phyloP scores from a whole-genome alignment of 2,113 vertebrate species.

The Puffinus mauretanicus region DNA sequence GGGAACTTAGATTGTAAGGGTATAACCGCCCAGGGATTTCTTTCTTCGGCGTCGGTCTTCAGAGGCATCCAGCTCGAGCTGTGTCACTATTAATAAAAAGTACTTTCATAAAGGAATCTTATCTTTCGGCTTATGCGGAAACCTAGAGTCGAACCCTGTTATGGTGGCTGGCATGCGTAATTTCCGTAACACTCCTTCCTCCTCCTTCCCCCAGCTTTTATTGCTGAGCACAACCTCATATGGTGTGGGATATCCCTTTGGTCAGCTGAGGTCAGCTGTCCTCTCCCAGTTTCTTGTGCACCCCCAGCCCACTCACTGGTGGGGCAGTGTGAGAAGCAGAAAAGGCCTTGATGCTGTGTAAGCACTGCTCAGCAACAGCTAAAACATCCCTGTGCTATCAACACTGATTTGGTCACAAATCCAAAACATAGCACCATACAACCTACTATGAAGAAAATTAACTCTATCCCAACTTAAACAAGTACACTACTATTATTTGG shows the following conservation, averaged over 20 bases:
- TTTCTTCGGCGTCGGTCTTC: not conserved
- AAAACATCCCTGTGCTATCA: not conserved
- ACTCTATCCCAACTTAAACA: not conserved
- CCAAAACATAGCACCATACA: not conserved
- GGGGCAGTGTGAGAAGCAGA: not conserved
- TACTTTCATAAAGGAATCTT: not conserved
- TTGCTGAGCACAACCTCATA: not conserved
- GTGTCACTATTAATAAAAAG: not conserved
- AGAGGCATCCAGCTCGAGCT: not conserved
- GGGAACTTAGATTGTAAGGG: not conserved
- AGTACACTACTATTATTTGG: not conserved
- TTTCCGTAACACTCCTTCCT: not conserved
- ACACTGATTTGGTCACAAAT: not conserved
- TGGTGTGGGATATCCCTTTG: not conserved
- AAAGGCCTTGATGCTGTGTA: not conserved
- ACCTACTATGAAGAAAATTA: not conserved
- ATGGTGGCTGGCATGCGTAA: not conserved
- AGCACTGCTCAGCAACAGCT: not conserved
- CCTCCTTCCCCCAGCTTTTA: not conserved
- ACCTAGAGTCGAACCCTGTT: not conserved
- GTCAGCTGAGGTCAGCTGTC: not conserved
- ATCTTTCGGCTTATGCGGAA: not conserved
- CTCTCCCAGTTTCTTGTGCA: not conserved
- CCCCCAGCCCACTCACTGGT: rapidly evolving
- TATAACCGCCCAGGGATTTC: not conserved